These are phyloP conservation scores for Murina feae DNA, from an alignment of 2,113 vertebrate genomes.

Conservation along the genomic window DNA sequence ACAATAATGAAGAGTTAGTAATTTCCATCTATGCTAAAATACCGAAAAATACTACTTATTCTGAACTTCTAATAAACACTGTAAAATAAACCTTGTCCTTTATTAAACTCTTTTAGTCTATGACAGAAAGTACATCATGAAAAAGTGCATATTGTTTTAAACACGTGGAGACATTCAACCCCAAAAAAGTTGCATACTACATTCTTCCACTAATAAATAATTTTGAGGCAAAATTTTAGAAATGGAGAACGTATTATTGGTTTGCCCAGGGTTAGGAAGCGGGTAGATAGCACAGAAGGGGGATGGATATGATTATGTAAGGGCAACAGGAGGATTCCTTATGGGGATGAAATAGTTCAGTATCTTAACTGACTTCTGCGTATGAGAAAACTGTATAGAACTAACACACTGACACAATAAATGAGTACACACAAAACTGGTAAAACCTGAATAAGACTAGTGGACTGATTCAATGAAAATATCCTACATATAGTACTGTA, in stretches of 20 bases:
- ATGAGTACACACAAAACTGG: neutral
- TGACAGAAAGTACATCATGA: neutral
- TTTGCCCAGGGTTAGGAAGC: neutral
- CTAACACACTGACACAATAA: neutral
- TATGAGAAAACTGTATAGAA: neutral
- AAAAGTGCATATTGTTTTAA: neutral
- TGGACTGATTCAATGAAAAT: neutral
- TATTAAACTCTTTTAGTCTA: neutral
- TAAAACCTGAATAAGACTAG: neutral
- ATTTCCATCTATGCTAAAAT: neutral
- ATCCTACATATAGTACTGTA: neutral
- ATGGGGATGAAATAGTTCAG: neutral
- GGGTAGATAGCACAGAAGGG: no score
- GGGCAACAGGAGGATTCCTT: neutral
- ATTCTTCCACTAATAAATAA: neutral
- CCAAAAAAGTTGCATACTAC: neutral
- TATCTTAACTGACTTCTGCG: neutral
- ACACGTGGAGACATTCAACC: neutral
- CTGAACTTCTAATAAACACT: neutral
- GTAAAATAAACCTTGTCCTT: neutral
- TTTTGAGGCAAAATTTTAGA: neutral
- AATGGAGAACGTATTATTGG: neutral
- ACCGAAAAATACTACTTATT: neutral
- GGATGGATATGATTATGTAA: neutral
- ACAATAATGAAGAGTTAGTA: neutral